Conservation (phyloP, 1,140 invertebrate genomes). For the Eriocheir sinensis region DNA sequence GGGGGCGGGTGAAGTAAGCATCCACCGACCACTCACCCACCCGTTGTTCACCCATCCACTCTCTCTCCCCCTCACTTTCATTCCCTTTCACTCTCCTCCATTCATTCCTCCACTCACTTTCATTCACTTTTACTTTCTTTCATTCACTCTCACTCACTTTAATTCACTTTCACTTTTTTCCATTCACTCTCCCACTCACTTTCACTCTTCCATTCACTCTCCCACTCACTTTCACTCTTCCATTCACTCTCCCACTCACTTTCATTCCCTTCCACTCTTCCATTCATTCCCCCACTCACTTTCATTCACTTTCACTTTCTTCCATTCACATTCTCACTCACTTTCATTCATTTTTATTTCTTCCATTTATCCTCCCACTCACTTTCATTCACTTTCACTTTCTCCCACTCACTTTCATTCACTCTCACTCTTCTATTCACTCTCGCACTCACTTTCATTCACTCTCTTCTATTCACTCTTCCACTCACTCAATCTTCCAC, state of each 20-base stretch:
- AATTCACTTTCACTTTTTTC: background rate
- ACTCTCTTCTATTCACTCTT: background rate
- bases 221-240: background rate
- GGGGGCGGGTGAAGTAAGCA: too few relatives aligned
- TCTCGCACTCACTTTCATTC: background rate
- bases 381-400: background rate
- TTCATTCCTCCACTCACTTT: background rate
- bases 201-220: background rate
- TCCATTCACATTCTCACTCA: background rate
- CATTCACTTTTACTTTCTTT: background rate
- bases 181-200: background rate
- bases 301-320: background rate
- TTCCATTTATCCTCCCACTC: background rate
- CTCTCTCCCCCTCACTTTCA: background rate
- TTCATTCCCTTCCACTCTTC: background rate
- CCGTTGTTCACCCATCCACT: background rate
- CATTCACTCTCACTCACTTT: background rate
- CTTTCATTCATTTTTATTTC: background rate
- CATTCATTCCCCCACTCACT: background rate
- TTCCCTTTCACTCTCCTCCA: background rate
- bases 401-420: background rate
- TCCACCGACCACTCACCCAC: too few relatives aligned
- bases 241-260: background rate
- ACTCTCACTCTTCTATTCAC: background rate
- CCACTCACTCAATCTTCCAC: background rate